phyloP scores from a whole-genome alignment of 2,888 invertebrate genomes.

The Tetrapedia diversipes region DNA sequence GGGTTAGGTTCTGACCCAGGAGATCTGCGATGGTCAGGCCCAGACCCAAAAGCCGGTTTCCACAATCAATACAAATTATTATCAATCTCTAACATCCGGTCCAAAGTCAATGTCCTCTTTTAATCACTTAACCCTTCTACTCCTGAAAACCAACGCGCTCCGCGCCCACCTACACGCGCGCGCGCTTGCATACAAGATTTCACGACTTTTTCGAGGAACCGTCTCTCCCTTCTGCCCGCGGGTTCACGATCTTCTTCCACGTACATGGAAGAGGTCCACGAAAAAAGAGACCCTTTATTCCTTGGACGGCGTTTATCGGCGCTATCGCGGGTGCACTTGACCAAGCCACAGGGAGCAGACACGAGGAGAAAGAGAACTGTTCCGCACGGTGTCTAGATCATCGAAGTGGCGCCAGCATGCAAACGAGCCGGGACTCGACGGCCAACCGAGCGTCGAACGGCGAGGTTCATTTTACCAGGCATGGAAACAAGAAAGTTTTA shows the following conservation, averaged over 20 bases:
- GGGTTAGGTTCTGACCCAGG: too few relatives aligned
- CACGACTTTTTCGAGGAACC: conserved; percentile 49
- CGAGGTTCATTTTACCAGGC: conserved; percentile 7
- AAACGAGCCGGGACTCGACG: conserved; percentile 58
- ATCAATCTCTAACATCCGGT: too few relatives aligned
- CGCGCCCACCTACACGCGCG: background rate
- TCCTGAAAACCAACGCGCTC: conserved; percentile 10
- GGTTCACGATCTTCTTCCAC: conserved; percentile 39
- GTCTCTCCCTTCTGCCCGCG: conserved; percentile 20
- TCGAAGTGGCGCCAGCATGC: conserved; percentile 63
- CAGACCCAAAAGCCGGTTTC: too few relatives aligned
- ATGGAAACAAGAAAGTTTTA: too few relatives aligned
- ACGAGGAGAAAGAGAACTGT: conserved; percentile 25
- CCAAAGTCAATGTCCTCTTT: conserved; percentile 49
- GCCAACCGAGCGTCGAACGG: conserved; percentile 20
- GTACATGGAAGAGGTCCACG: conserved; percentile 38
- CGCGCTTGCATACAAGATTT: too few relatives aligned
- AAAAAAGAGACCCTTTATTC: conserved; percentile 48
- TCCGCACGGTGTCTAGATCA: conserved; percentile 56
- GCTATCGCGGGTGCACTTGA: conserved; percentile 66
- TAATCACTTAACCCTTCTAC: conserved; percentile 47
- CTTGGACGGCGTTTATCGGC: conserved; percentile 59
- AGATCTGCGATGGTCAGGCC: too few relatives aligned
- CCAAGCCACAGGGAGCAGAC: conserved; percentile 37
- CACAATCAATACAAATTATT: too few relatives aligned